Evolutionary conservation across 2,888 invertebrate genomes (phyloP), one percentile per base, ranked within the genome.

Genomic region (Coleophora flavipennella): DNA sequence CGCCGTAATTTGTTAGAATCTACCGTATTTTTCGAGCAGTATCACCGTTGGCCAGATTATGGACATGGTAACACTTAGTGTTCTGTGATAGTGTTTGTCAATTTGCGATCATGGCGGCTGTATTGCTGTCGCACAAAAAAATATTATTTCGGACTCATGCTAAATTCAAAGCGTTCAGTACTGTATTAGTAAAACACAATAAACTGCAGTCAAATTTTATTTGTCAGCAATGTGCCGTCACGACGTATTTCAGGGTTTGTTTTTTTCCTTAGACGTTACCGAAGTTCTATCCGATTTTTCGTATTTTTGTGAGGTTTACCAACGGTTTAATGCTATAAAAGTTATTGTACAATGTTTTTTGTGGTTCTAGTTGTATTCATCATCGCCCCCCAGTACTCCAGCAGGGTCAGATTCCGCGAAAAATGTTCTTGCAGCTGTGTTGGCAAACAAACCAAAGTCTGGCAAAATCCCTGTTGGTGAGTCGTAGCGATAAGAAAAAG

Each of bases 381-480:
- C 77, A 36, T 49, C 66, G 36, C 48, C 67, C 13, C 59, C 71
- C 36, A 60, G 44, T 47, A 61, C 53, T 48, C n/a, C 55, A 14
- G 61, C 59, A 38, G 63, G 67, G 8, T 43, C 62, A 25, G 80
- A 84, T 51, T 43, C 79, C 3, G 83, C 84, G n/a, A 79, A 80
- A 67, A 80, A 84, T 72, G 80, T 85, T 33, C 60, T 85, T 55
- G 83, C 85, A 38, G 83, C 81, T 7, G 83, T 85, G 44, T 67
- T 85, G 56, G 71, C 79, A 52, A 85, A 84, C 63, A 83, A 73
- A 62, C 80, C 81, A 3, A 85, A 84, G 64, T 73, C 72, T 48
- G 80, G 81, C 33, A 83, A 83, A 73, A 81, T 81, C 53, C 84
- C 84, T 56, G 73, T 80, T 62, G 85, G 85, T 85, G 68, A 75